A percentile compares a stretch with the other conserved stretches of the same genome.
phyloP scores from a whole-genome alignment of 1,140 invertebrate genomes.

The Sipha flava region DNA sequence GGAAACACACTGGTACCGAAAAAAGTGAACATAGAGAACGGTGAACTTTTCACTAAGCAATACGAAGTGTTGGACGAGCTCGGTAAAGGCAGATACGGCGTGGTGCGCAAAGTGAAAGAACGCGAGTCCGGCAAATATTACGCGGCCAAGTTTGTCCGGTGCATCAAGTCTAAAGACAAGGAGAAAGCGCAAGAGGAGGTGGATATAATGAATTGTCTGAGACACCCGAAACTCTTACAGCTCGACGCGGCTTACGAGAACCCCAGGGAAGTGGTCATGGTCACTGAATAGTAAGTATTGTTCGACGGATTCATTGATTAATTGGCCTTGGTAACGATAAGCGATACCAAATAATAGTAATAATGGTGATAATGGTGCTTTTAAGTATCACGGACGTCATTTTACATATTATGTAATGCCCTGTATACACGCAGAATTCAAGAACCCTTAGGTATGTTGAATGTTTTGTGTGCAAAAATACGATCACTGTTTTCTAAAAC shows the following conservation, averaged over 20 bases:
- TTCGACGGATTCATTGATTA: constrained; percentile 36
- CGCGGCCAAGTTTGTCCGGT: constrained; percentile 88
- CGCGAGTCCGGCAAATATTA: constrained; percentile 58
- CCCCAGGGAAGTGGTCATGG: constrained; percentile 75
- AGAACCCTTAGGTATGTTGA: no score
- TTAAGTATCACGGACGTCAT: no score
- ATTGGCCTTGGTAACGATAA: not conserved
- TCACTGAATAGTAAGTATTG: constrained; percentile 83
- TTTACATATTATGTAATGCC: no score
- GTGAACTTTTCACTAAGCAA: constrained; percentile 50
- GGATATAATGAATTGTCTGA: constrained; percentile 79
- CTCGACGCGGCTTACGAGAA: constrained; percentile 80
- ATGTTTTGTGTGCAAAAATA: no score
- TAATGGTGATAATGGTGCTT: no score
- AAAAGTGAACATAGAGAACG: constrained; percentile 47
- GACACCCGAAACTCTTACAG: constrained; percentile 82
- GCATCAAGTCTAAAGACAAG: constrained; percentile 68
- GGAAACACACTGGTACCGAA: constrained; percentile 40
- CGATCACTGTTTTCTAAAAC: no score
- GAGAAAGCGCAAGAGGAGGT: constrained; percentile 84
- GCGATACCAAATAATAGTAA: no score
- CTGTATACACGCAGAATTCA: no score
- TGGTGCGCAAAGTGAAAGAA: constrained; percentile 66
- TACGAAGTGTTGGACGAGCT: constrained; percentile 63
- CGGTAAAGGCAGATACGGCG: constrained; percentile 72